Conservation (phyloP, 2,113 vertebrate species). For the Sylvilagus bachmani region DNA sequence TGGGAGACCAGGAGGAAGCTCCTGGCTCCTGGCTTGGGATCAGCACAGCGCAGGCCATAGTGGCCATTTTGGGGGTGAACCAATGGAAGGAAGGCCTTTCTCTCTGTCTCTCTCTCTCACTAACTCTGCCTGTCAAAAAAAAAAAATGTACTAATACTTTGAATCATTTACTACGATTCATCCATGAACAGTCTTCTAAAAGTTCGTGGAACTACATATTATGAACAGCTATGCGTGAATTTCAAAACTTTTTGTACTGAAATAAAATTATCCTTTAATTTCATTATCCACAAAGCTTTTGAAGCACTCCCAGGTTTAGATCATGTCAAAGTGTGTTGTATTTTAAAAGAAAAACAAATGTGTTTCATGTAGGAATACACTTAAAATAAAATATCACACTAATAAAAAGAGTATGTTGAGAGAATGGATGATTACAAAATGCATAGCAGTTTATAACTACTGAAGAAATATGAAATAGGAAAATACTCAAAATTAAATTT, state of each 20-base stretch:
- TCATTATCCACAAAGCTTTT: too few relatives aligned
- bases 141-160: background rate
- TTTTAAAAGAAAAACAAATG: conserved; percentile 28
- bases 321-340: background rate
- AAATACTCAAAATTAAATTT: conserved; percentile 19
- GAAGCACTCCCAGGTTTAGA: background rate
- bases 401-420: background rate
- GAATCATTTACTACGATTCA: background rate
- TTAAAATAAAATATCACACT: conserved; percentile 13
- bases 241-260: too few relatives aligned
- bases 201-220: too few relatives aligned
- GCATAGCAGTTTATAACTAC: background rate
- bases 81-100: too few relatives aligned
- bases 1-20: too few relatives aligned
- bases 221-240: too few relatives aligned
- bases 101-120: too few relatives aligned
- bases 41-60: too few relatives aligned
- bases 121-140: too few relatives aligned
- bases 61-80: too few relatives aligned
- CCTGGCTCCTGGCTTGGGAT: too few relatives aligned
- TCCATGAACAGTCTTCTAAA: background rate
- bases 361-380: background rate
- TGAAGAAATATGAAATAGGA: conserved; percentile 41
- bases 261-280: too few relatives aligned
- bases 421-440: background rate